Base-by-base conservation (phyloP, 2,888 invertebrate genomes). In the Drosophila recens region DNA sequence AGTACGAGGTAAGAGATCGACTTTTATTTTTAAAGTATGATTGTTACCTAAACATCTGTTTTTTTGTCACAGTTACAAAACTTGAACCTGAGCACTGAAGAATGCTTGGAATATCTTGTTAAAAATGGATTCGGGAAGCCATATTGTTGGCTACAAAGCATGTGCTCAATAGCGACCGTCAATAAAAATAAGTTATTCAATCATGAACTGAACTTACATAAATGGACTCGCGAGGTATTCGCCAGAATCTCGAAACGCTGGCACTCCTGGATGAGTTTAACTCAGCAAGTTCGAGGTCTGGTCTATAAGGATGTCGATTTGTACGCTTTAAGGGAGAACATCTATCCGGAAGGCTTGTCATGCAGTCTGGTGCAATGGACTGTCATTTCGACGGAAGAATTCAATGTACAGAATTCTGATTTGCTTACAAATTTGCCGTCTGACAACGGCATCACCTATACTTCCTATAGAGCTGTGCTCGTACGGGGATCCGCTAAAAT, bases 111-210 rank as follows among this genome's bases (percentile, higher is more conserved):
- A 8, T 69, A 59, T 42, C 46, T 83, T 17, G 34, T 48, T 3
- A 89, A 92, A 15, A 90, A 91, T 34, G 94, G 95, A 80, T 93
- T 96, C 56, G 98, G 98, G 0, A 95, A 95, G 80, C 97, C 98
- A 0, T 99, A 97, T 90, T 94, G 95, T 72, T 99, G 98, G 98
- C 96, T 97, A 0, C 98, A 98, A 92, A 94, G 95, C 91, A 95
- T 98, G 93, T 97, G 97, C 87, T 98, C 98, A 0, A 93, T 98
- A 70, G 95, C 97, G 88, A 97, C 97, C 83, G 94, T 95, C 89
- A 93, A 94, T 33, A 63, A 70, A 17, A 59, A 73, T 0, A 74
- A 75, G 43, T n/a, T 27, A 2, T 75, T 75, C n/a, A 78, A 68
- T 5, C 78, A 75, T n/a, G 86, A 89, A 51, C 46, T 73, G 0